A percentile compares a stretch with the other conserved stretches of the same genome.
Evolutionary conservation across 2,113 vertebrate species (phyloP).

Genomic region (Arvicanthis niloticus): DNA sequence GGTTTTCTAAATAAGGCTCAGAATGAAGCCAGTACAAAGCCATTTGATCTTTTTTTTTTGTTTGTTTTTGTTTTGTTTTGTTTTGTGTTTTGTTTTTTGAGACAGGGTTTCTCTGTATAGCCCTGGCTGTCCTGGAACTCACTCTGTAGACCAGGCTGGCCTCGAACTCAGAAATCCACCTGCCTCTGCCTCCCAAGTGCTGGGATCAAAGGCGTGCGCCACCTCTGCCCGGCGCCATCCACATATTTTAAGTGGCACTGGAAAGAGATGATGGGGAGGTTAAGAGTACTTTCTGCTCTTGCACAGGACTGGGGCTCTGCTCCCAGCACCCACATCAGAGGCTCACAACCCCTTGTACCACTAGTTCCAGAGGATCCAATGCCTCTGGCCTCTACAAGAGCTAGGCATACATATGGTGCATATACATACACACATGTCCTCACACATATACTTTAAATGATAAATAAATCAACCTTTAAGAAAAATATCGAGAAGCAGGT

Average conservation of each 20-base stretch:
- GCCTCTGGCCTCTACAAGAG: not conserved
- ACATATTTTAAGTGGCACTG: not conserved
- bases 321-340: not conserved
- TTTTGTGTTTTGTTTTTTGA: too few species aligned
- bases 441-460: not conserved
- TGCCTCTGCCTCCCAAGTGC: too few species aligned
- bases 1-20: not conserved
- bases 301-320: not conserved
- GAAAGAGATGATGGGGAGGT: not conserved
- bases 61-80: too few species aligned
- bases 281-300: not conserved
- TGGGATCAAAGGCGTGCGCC: too few species aligned
- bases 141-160: too few species aligned
- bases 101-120: too few species aligned
- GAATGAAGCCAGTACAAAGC: not conserved
- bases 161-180: too few species aligned
- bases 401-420: not conserved
- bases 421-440: not conserved
- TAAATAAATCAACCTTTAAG: not conserved
- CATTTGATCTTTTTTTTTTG: not conserved
- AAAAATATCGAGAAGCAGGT: not conserved
- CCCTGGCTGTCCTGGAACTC: too few species aligned
- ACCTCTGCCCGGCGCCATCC: not conserved
- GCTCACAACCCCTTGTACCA: not conserved
- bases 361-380: not conserved